Conservation (phyloP, 2,113 vertebrate species). For the Camelus dromedarius region DNA sequence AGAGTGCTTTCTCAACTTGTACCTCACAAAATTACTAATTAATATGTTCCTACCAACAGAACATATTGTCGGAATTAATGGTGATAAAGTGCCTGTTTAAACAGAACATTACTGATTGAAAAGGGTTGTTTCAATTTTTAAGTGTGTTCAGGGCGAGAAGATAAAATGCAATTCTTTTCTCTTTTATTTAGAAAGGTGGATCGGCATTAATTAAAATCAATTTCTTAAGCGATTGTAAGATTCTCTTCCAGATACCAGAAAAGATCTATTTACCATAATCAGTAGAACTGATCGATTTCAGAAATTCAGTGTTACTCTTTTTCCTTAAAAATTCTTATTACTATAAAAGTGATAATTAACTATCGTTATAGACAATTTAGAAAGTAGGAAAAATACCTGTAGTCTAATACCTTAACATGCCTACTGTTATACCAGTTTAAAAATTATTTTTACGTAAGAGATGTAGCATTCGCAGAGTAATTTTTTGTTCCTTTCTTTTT, state of each 20-base stretch:
- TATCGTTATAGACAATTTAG: constrained; percentile 31
- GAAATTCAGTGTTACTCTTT: neutral
- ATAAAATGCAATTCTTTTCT: neutral
- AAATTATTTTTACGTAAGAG: constrained; percentile 66
- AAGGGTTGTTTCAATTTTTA: neutral
- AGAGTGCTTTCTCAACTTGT: neutral
- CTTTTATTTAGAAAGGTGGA: neutral
- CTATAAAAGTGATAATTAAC: neutral
- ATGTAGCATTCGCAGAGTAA: constrained; percentile 48
- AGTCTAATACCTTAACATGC: neutral
- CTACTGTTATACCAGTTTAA: neutral
- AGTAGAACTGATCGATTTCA: constrained; percentile 26
- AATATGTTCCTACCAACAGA: neutral
- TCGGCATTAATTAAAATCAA: constrained; percentile 43
- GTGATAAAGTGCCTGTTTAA: neutral
- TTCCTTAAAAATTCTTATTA: constrained; percentile 36
- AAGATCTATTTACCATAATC: constrained; percentile 14
- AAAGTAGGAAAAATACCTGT: neutral
- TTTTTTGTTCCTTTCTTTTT: constrained; percentile 58
- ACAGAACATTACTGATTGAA: neutral
- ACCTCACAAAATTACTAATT: constrained; percentile 1
- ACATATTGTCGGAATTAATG: neutral
- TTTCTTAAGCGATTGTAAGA: constrained; percentile 18
- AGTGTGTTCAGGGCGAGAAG: neutral
- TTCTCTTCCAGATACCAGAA: neutral